Evolutionary conservation across 2,888 invertebrate genomes (phyloP).

Genomic region (Thereva unica): DNA sequence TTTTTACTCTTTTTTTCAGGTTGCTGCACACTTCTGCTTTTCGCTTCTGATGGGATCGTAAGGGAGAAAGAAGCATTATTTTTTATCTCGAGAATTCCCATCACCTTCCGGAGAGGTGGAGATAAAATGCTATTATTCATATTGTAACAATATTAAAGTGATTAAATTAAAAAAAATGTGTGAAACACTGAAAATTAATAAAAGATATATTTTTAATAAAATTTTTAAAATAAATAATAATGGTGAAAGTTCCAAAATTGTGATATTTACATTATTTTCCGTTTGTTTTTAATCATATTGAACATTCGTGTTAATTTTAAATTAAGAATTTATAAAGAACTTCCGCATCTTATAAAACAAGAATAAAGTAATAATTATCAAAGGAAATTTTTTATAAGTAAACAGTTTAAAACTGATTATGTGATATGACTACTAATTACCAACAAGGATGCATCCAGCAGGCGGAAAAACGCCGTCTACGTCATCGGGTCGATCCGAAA

Average conservation of each 20-base stretch:
- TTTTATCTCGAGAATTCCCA: too few species aligned
- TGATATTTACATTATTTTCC: conserved; percentile 24
- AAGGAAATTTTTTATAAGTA: conserved; percentile 27
- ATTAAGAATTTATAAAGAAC: too few species aligned
- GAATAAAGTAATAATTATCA: conserved; percentile 8
- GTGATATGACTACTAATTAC: conserved; percentile 59
- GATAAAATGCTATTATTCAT: too few species aligned
- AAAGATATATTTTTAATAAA: not conserved
- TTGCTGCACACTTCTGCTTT: too few species aligned
- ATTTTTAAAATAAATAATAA: conserved; percentile 3
- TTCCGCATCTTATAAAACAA: too few species aligned
- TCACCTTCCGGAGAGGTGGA: too few species aligned
- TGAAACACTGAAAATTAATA: too few species aligned
- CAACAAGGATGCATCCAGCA: conserved; percentile 59
- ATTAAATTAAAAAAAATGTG: too few species aligned
- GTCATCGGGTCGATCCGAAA: conserved; percentile 56
- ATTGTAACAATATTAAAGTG: too few species aligned
- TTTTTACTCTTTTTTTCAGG: too few species aligned
- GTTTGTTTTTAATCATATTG: conserved; percentile 2
- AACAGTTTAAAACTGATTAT: conserved; percentile 42
- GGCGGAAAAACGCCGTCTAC: conserved; percentile 57
- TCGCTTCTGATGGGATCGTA: too few species aligned
- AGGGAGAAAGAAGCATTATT: too few species aligned
- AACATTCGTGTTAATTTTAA: conserved; percentile 1
- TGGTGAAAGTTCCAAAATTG: conserved; percentile 34